Evolutionary conservation across 2,113 vertebrate genomes (phyloP).

Genomic region (Tupaia chinensis): DNA sequence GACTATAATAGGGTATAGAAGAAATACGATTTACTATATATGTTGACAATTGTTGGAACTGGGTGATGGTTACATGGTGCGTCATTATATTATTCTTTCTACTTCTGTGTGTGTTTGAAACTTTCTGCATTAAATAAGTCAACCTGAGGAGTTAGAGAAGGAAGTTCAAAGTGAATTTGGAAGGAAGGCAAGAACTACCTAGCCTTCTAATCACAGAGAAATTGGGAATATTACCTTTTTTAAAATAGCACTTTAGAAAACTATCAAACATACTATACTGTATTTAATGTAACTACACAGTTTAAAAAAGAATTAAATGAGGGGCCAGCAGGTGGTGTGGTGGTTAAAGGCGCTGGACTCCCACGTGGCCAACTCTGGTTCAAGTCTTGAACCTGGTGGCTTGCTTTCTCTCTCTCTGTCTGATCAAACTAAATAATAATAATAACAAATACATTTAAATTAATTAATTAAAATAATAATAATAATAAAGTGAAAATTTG

Average conservation of each 20-base stretch:
- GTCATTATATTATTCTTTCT: constrained; percentile 16
- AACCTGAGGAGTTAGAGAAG: not conserved
- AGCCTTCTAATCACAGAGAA: constrained; percentile 46
- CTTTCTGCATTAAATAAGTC: constrained; percentile 41
- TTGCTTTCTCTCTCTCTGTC: too few species aligned
- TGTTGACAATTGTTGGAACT: not conserved
- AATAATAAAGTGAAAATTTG: constrained; percentile 20
- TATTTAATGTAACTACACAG: not conserved
- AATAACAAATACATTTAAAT: too few species aligned
- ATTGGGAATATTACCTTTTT: not conserved
- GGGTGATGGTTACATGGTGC: not conserved
- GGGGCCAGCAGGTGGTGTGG: too few species aligned
- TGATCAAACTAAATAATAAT: too few species aligned
- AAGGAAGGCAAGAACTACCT: constrained; percentile 13
- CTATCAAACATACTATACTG: not conserved
- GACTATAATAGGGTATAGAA: not conserved
- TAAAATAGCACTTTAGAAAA: not conserved
- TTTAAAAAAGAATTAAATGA: constrained; percentile 5
- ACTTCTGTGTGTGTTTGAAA: constrained; percentile 41
- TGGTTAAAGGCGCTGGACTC: too few species aligned
- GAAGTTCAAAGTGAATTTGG: constrained; percentile 31
- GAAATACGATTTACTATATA: not conserved
- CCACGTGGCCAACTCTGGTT: too few species aligned
- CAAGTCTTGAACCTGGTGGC: too few species aligned
- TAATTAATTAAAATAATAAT: too few species aligned